These are phyloP conservation scores for Xenopus borealis DNA, from an alignment of 2,113 vertebrate genomes.

Conservation along the genomic window DNA sequence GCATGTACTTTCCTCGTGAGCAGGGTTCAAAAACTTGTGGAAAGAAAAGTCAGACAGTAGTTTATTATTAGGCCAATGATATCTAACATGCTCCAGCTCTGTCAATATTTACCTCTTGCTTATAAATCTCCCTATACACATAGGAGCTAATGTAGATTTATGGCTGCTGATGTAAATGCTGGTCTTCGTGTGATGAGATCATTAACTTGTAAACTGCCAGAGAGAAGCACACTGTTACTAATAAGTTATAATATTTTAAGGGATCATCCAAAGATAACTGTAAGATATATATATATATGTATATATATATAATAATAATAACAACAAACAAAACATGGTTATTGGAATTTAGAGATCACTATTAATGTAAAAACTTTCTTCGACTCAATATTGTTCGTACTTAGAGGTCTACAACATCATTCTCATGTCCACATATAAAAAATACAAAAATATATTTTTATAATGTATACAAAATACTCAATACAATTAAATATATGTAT, in stretches of 20 bases:
- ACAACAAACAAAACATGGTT: too few relatives aligned
- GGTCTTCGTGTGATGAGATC: not conserved
- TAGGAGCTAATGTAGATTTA: conserved; percentile 18
- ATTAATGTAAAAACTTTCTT: too few relatives aligned
- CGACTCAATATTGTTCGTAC: too few relatives aligned
- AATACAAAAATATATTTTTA: too few relatives aligned
- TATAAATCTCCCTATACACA: conserved; percentile 16
- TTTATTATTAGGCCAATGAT: conserved; percentile 28
- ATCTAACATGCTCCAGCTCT: not conserved
- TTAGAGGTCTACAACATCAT: too few relatives aligned
- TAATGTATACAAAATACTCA: too few relatives aligned
- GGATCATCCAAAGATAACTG: not conserved
- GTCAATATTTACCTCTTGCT: conserved; percentile 40
- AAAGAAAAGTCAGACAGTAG: conserved; percentile 29
- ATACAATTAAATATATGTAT: too few relatives aligned
- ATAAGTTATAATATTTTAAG: not conserved
- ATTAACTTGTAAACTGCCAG: not conserved
- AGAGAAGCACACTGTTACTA: not conserved
- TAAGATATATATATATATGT: not conserved
- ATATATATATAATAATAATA: too few relatives aligned
- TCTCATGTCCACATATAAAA: too few relatives aligned
- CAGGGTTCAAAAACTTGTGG: conserved; percentile 3
- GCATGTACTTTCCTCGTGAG: conserved; percentile 3
- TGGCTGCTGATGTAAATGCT: not conserved
- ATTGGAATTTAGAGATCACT: too few relatives aligned